Conservation (phyloP, 2,888 invertebrate species). For the Cistogaster globosa region DNA sequence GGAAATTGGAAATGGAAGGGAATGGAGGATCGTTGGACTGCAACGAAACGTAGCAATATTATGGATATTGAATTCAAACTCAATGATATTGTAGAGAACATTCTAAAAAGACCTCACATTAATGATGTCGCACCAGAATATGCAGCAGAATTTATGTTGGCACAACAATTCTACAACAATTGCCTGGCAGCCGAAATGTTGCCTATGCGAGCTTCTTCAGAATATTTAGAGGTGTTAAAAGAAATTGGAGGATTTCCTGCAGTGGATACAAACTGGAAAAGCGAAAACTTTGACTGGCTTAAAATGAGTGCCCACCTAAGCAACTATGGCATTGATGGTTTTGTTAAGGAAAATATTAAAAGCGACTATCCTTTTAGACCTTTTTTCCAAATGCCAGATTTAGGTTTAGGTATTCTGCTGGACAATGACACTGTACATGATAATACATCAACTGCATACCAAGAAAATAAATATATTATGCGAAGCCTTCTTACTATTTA, state of each 20-base stretch:
- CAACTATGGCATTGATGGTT: slow-evolving; percentile 75
- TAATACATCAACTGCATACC: slow-evolving; percentile 76
- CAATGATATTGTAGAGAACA: slow-evolving; percentile 71
- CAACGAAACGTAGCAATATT: slow-evolving; percentile 76
- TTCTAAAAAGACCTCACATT: slow-evolving; percentile 69
- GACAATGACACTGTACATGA: slow-evolving; percentile 78
- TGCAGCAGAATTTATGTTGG: slow-evolving; percentile 75
- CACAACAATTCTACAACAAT: slow-evolving; percentile 76
- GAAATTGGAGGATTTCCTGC: slow-evolving; percentile 81
- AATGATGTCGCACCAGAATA: slow-evolving; percentile 67
- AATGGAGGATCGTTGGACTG: slow-evolving; percentile 74
- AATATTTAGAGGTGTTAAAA: slow-evolving; percentile 77
- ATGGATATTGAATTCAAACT: slow-evolving; percentile 77
- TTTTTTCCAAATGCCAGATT: slow-evolving; percentile 77
- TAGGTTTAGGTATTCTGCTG: slow-evolving; percentile 78
- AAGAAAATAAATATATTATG: slow-evolving; percentile 77
- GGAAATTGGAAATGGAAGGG: slow-evolving; percentile 73
- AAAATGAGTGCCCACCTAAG: slow-evolving; percentile 80
- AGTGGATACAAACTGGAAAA: slow-evolving; percentile 75
- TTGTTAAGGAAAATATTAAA: slow-evolving; percentile 76
- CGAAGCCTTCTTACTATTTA: slow-evolving; percentile 76
- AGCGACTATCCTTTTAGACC: slow-evolving; percentile 77
- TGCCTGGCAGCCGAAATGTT: slow-evolving; percentile 76
- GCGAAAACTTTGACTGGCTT: slow-evolving; percentile 79
- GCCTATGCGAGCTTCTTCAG: slow-evolving; percentile 76